phyloP scores from a whole-genome alignment of 2,888 invertebrate genomes.

The Mimumesa dahlbomi region DNA sequence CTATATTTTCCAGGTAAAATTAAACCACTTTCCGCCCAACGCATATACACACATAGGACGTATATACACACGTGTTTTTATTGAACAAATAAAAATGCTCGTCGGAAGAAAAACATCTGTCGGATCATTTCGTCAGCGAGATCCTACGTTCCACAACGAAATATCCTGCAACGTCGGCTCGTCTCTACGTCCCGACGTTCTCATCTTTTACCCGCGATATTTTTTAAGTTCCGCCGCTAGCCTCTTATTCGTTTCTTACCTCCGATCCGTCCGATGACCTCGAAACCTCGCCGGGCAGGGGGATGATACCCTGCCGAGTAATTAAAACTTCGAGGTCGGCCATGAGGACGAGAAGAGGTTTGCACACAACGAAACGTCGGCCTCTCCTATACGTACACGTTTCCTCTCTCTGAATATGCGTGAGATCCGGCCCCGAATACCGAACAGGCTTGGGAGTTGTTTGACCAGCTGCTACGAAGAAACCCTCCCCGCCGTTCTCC shows the following conservation, averaged over 20 bases:
- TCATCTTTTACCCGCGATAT: no score
- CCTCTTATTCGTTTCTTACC: slow-evolving; percentile 5
- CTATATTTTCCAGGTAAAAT: no score
- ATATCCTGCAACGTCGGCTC: no score
- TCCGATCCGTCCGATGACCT: slow-evolving; percentile 37
- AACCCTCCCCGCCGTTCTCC: slow-evolving; percentile 21
- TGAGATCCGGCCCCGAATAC: slow-evolving; percentile 55
- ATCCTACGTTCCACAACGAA: no score
- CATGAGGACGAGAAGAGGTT: slow-evolving; percentile 32
- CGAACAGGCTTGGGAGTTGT: slow-evolving; percentile 72
- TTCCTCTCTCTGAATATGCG: slow-evolving; percentile 16
- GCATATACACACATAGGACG: no score
- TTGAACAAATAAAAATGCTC: no score
- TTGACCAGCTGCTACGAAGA: slow-evolving; percentile 70
- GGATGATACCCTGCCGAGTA: slow-evolving; percentile 51
- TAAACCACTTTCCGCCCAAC: no score
- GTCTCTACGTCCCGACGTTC: no score
- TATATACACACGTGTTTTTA: no score
- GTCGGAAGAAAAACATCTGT: no score
- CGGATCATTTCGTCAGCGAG: no score
- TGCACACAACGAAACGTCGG: neutral
- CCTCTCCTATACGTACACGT: neutral
- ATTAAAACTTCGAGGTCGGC: slow-evolving; percentile 55
- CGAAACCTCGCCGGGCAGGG: slow-evolving; percentile 9
- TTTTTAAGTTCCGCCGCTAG: no score